Evolutionary conservation across 2,797 vertebrate species (phyloP), one percentile per base, ranked within the genome.

Genomic region (Phoebastria nigripes): DNA sequence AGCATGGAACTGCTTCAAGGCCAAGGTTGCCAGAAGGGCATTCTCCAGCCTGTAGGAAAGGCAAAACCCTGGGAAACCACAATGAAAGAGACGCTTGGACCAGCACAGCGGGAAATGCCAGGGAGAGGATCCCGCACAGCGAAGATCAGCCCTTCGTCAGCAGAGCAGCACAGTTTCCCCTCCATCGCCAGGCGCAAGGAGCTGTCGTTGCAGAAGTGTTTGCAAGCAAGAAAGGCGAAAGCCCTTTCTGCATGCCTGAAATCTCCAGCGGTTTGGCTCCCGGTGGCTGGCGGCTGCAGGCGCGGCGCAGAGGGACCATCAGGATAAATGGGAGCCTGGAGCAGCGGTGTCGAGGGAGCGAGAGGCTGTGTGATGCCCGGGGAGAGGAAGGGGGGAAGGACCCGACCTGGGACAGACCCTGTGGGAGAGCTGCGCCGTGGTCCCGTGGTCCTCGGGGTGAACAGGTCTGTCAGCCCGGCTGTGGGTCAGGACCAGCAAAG

Each of bases 261-360:
- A 58, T 58, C 51, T 42, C 24, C 54, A 46, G 35, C 41, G 41
- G 4, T 46, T 89, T 58, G 61, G 54, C 35, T 89, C 31, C 44
- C 2, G 3, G 8, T 3, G 11, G 35, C 47, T 78, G 52, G 42
- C 74, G 42, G 61, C 69, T 78, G 66, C 1, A 2, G 47, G n/a
- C 4, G 0, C 1, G 0, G 49, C 51, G 54, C n/a, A 7, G 47
- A 19, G 18, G 6, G 31, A 39, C 11, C 8, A 2, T 12, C 1
- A 4, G 35, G 28, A 74, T 51, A 35, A 76, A 25, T 0, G 31
- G 9, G 59, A 73, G 21, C 42, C 52, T 15, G 80, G 77, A 91
- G 61, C 52, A 51, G 56, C 4, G 8, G 52, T 7, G 1, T 1
- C 0, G 0, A 77, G 71, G 22, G 46, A 80, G 9, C 4, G 4